phyloP scores from a whole-genome alignment of 2,888 invertebrate genomes.

The Saturnia japonica region DNA sequence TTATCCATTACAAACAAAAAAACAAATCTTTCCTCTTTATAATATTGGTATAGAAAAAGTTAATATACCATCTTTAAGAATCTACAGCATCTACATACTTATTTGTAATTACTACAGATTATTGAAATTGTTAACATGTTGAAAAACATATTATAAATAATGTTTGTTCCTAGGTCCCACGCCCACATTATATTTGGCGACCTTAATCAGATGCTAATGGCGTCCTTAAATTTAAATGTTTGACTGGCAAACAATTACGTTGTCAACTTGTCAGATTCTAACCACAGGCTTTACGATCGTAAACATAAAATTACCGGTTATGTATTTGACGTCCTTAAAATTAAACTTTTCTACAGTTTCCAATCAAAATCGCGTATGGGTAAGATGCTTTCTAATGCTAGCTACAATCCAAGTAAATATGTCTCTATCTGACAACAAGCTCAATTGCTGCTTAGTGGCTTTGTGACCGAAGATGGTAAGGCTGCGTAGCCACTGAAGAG shows the following conservation, averaged over 20 bases:
- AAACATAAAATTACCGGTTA: neutral
- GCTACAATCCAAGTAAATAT: neutral
- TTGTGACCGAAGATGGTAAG: too few relatives aligned
- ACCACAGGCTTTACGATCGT: neutral
- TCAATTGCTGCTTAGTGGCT: too few relatives aligned
- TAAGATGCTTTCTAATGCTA: neutral
- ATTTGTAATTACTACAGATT: too few relatives aligned
- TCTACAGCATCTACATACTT: too few relatives aligned
- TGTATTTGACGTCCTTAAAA: neutral
- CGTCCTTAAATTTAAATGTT: conserved; percentile 18
- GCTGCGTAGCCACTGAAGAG: too few relatives aligned
- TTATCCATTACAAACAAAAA: too few relatives aligned
- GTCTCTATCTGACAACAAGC: neutral
- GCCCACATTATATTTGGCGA: conserved; percentile 17
- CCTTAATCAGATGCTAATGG: conserved; percentile 22
- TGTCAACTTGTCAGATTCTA: conserved; percentile 17
- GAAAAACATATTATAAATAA: neutral
- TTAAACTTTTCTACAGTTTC: neutral
- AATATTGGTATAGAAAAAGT: too few relatives aligned
- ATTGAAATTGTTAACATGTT: neutral
- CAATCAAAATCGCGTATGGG: neutral
- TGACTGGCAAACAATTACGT: conserved; percentile 12
- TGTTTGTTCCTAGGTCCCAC: conserved; percentile 19
- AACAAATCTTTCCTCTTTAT: too few relatives aligned
- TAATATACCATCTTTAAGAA: too few relatives aligned